Conservation (phyloP, 2,113 vertebrate genomes). For the Malurus melanocephalus region DNA sequence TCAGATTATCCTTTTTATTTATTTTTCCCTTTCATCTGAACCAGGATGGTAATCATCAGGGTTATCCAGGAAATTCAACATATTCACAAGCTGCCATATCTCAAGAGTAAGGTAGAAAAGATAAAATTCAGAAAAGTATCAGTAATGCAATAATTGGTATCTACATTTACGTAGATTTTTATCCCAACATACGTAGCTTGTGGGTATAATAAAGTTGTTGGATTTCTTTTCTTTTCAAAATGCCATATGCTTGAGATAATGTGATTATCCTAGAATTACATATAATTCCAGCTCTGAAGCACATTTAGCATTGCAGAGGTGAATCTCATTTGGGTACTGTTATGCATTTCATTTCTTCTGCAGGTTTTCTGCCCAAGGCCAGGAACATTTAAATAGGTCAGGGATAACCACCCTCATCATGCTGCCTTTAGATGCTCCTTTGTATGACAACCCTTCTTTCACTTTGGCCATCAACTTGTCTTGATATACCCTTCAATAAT, state of each 20-base stretch:
- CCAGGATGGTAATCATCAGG: background rate
- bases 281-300: slow-evolving; percentile 7
- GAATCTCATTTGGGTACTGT: slow-evolving; percentile 45
- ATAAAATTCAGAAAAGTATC: background rate
- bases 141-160: background rate
- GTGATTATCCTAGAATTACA: background rate
- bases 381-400: slow-evolving; percentile 57
- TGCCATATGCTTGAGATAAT: background rate
- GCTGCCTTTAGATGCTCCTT: background rate
- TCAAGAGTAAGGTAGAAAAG: background rate
- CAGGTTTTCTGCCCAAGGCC: slow-evolving; percentile 25
- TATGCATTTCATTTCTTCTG: slow-evolving; percentile 28
- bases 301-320: slow-evolving; percentile 53
- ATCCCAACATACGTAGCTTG: background rate
- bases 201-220: background rate
- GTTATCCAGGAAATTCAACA: background rate
- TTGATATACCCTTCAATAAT: background rate
- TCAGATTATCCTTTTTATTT: background rate
- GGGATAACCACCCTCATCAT: slow-evolving; percentile 28
- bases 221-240: background rate
- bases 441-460: background rate
- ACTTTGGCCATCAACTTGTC: slow-evolving; percentile 3
- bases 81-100: background rate
- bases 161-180: background rate
- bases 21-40: background rate